Base-by-base conservation (phyloP, 1,140 invertebrate species). In the Drosophila murphyi region DNA sequence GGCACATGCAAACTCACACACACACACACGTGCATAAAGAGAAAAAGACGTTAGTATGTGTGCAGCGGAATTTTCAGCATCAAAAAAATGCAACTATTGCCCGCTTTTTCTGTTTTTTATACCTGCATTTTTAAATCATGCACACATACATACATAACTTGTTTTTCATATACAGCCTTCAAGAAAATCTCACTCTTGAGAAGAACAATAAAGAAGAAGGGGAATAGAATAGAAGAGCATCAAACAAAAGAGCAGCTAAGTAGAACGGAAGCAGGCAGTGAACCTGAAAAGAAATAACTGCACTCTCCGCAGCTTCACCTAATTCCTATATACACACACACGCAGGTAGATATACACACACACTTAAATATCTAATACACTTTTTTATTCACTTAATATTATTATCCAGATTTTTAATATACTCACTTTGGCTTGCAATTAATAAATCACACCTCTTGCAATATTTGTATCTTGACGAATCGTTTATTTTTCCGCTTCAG, bases 261-360 rank as follows among this genome's bases (percentile, higher is more conserved):
- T 86, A 71, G 82, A 86, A 80, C 82, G 82, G 82, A 86, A 86
- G 82, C 60, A 83, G 76, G 81, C 72, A 81, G 63, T 86, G 82
- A 87, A 86, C 82, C 82, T 82, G 83, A 88, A 88, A 77, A 55
- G 68, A 72, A 85, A 80, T 85, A 85, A 68, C 83, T 88, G 75
- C 82, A 82, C 70, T 72, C 32, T 51, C 43, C 59, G 31, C 35
- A 55, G 4, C 6, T 69, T 48, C 39, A 50, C 8, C 32, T 32
- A 50, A 29, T 34, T 63, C 31, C 31, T 37, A 45, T 35, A 28
- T 4, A 32, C 65, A 35, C 10, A 43, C 32, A 4, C 48, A 2
- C 37, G 32, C 7, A 43, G 39, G 39, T 43, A n/a, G 0, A 39
- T 37, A 31, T 4, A 34, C 62, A 29, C 35, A 31, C 61, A 54